A percentile compares a stretch with the other conserved stretches of the same genome.
Conservation (phyloP, 2,888 invertebrate genomes). For the Globia sparganii region DNA sequence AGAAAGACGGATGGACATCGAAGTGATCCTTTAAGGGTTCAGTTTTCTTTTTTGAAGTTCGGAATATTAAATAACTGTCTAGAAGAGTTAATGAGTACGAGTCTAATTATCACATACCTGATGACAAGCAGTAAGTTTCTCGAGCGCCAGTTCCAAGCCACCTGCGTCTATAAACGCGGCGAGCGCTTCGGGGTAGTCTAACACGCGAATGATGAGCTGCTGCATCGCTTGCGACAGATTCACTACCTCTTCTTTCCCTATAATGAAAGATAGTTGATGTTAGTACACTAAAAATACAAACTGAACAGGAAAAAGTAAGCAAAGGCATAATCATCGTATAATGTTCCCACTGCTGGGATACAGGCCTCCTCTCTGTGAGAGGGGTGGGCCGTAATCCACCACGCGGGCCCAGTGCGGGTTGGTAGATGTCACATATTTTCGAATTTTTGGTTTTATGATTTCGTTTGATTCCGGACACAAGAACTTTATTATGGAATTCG, state of each 20-base stretch:
- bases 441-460: neutral
- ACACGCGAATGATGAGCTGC: constrained; percentile 94
- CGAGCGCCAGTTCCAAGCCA: constrained; percentile 93
- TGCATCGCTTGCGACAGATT: constrained; percentile 95
- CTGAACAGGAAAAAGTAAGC: neutral
- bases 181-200: constrained; percentile 94
- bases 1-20: neutral
- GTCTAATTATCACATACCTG: constrained; percentile 78
- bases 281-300: neutral
- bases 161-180: constrained; percentile 94
- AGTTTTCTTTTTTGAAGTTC: neutral
- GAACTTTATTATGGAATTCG: neutral
- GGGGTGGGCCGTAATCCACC: too few species aligned
- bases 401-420: neutral
- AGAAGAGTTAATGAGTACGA: neutral
- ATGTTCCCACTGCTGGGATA: neutral
- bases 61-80: neutral
- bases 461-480: too few species aligned
- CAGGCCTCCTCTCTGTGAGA: neutral
- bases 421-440: neutral
- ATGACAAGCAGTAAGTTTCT: constrained; percentile 94
- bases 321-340: neutral
- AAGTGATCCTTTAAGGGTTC: neutral
- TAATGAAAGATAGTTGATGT: neutral
- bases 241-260: constrained; percentile 80